phyloP scores from a whole-genome alignment of 2,888 invertebrate species.

The Melolontha melolontha region DNA sequence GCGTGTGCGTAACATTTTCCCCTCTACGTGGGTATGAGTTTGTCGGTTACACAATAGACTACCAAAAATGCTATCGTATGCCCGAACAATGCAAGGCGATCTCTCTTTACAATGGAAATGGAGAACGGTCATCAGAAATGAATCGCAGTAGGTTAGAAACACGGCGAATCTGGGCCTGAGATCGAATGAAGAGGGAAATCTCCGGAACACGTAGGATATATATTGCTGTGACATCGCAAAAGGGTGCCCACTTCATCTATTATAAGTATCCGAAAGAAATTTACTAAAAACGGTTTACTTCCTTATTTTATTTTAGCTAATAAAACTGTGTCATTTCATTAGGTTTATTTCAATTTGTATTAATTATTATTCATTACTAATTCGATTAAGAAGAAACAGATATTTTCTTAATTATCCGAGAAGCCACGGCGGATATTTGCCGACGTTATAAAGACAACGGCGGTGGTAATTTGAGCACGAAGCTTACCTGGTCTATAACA shows the following conservation, averaged over 20 bases:
- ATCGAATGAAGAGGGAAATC: constrained; percentile 7
- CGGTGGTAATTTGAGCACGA: too few relatives aligned
- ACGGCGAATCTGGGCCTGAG: constrained; percentile 20
- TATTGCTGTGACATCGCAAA: constrained; percentile 13
- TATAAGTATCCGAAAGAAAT: constrained; percentile 16
- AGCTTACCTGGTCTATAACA: too few relatives aligned
- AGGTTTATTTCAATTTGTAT: neutral
- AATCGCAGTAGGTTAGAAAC: constrained; percentile 50
- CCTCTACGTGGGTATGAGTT: constrained; percentile 13
- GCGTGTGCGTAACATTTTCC: constrained; percentile 9
- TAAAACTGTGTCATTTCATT: neutral
- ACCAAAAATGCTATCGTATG: constrained; percentile 54
- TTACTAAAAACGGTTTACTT: neutral
- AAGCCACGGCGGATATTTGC: too few relatives aligned
- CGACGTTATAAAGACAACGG: too few relatives aligned
- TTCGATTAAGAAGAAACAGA: too few relatives aligned
- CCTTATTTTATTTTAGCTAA: neutral
- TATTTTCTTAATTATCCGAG: too few relatives aligned
- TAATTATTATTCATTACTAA: too few relatives aligned
- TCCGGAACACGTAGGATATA: neutral
- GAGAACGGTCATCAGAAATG: constrained; percentile 57
- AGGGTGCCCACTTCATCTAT: constrained; percentile 14
- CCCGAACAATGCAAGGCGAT: constrained; percentile 55
- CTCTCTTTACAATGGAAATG: constrained; percentile 51
- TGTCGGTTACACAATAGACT: constrained; percentile 52